Percentiles rank a stretch among this genome's conserved stretches.
phyloP scores from a whole-genome alignment of 1,140 invertebrate species.

The Leptinotarsa undecemlineata region DNA sequence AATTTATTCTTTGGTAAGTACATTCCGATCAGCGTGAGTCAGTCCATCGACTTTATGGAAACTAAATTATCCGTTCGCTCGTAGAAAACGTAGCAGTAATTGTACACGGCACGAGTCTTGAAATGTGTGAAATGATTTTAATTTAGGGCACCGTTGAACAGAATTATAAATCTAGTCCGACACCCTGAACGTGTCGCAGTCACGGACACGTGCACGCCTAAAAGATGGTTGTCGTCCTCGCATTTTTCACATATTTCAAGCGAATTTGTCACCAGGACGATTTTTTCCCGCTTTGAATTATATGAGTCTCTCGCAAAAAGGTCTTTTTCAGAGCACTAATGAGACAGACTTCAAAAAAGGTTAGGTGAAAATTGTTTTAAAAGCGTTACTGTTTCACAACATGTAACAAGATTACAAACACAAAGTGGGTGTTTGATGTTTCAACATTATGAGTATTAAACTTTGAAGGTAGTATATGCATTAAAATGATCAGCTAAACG shows the following conservation, averaged over 20 bases:
- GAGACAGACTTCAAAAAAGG: too few relatives aligned
- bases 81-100: not conserved
- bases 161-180: conserved; percentile 6
- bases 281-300: not conserved
- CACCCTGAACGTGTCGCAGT: conserved; percentile 1
- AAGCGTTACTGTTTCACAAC: too few relatives aligned
- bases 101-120: not conserved
- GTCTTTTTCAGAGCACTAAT: too few relatives aligned
- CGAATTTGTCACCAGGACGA: not conserved
- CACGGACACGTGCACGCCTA: not conserved
- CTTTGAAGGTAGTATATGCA: too few relatives aligned
- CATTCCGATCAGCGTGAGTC: not conserved
- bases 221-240: conserved; percentile 2
- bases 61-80: conserved; percentile 2
- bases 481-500: too few relatives aligned
- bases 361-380: too few relatives aligned
- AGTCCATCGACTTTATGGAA: not conserved
- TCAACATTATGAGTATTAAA: too few relatives aligned
- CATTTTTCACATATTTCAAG: conserved; percentile 4
- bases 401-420: too few relatives aligned
- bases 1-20: too few relatives aligned
- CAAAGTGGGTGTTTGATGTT: too few relatives aligned
- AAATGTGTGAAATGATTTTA: conserved; percentile 8
- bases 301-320: too few relatives aligned
- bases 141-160: conserved; percentile 5